Base-by-base conservation (phyloP, 2,888 invertebrate genomes). In the Polyommatus iphigenia region DNA sequence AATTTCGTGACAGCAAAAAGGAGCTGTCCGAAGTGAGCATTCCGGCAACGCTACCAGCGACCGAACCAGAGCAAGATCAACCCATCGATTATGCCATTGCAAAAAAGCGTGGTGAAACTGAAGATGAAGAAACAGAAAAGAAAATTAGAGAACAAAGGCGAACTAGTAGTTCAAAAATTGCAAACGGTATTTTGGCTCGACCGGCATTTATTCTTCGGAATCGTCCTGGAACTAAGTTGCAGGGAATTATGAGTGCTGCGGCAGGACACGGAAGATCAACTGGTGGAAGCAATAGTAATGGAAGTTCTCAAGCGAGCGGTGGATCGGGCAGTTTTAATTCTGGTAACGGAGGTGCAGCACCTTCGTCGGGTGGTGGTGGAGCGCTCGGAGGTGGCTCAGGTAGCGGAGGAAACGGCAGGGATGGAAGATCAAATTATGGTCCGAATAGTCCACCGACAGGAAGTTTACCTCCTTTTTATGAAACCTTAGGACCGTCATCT, bases 11-110 rank as follows among this genome's bases (percentile, higher is more conserved):
- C 77, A 91, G 87, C 76, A 93, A 93, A 85, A 94, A 94, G 85
- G 94, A 94, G 82, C 81, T 90, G 62, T 82, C 89, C 62, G 95
- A 95, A 78, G 92, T 95, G 20, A 91, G 91, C 78, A 87, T 95
- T 82, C 95, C 95, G 75, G 83, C 93, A 73, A 91, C 95, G 62
- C 83, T 95, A 80, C 93, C 95, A 7, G 82, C 93, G 71, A 81
- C 93, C 79, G 96, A 96, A 84, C 96, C 96, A 0, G 96, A 96
- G 87, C 97, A 97, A 90, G 98, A 98, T 80, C 98, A 98, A 84
- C 98, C 98, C 0, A 98, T 98, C 80, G 98, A 98, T 87, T 98
- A 98, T 87, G 98, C 96, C 85, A 97, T 98, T 82, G 98, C 98
- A 36, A 97, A 97, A 88, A 96, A 97, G 85, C 95, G 96, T 80